Conservation (phyloP, 1,140 invertebrate species). For the Megalonaias nervosa region DNA sequence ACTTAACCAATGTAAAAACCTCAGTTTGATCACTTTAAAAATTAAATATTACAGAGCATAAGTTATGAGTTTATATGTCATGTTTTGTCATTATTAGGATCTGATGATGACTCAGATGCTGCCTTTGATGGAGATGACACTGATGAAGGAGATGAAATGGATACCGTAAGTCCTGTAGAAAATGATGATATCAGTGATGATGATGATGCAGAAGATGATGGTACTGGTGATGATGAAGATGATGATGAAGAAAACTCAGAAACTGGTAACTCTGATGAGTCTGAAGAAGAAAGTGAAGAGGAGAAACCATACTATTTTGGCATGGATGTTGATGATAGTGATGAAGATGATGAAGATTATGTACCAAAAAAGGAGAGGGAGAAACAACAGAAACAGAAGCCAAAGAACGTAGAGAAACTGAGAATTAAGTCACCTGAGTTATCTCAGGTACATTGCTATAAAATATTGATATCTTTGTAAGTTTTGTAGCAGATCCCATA, state of each 20-base stretch:
- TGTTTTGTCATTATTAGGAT: conserved; percentile 72
- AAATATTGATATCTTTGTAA: neutral
- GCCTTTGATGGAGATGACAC: conserved; percentile 47
- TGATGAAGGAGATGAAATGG: conserved; percentile 37
- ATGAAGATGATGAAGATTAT: conserved; percentile 61
- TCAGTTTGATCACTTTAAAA: neutral
- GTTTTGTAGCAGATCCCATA: neutral
- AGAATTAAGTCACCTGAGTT: conserved; percentile 33
- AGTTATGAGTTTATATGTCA: conserved; percentile 76
- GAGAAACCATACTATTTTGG: conserved; percentile 24
- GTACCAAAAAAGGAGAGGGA: conserved; percentile 49
- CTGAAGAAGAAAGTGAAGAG: conserved; percentile 13
- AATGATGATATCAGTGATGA: conserved; percentile 43
- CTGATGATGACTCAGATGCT: conserved; percentile 35
- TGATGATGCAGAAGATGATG: conserved; percentile 48
- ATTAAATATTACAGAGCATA: neutral
- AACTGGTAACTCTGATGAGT: conserved; percentile 14
- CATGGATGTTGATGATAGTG: conserved; percentile 31
- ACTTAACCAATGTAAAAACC: too few relatives aligned
- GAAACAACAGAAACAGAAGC: conserved; percentile 20
- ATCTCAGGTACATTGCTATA: neutral
- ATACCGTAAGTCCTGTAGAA: conserved; percentile 1
- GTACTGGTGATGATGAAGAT: conserved; percentile 16
- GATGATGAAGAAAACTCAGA: neutral
- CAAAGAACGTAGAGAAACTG: conserved; percentile 22